These are phyloP conservation scores for Lapara coniferarum DNA, from an alignment of 2,888 invertebrate species.

Conservation along the genomic window DNA sequence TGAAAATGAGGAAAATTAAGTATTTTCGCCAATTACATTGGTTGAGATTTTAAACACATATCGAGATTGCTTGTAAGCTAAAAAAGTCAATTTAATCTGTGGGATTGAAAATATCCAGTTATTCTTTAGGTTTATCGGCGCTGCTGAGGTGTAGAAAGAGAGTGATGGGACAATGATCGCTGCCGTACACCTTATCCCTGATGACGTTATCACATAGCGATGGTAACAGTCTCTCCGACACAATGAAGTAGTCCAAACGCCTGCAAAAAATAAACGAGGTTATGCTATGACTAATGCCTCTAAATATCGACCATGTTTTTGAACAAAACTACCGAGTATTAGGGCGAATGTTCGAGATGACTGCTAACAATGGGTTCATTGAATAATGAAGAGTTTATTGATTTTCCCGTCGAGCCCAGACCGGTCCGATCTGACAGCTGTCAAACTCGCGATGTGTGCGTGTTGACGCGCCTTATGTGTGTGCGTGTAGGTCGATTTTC, in stretches of 20 bases:
- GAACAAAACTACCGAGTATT: not conserved
- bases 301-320: not conserved
- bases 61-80: not conserved
- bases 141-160: slow-evolving; percentile 86
- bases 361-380: too few species aligned
- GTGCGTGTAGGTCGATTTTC: too few species aligned
- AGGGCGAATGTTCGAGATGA: too few species aligned
- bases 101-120: slow-evolving; percentile 29
- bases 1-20: too few species aligned
- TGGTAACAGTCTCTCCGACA: slow-evolving; percentile 90
- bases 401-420: too few species aligned
- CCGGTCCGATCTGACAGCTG: too few species aligned
- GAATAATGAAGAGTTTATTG: too few species aligned
- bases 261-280: slow-evolving; percentile 75
- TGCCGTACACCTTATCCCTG: slow-evolving; percentile 91
- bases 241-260: slow-evolving; percentile 97
- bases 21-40: too few species aligned
- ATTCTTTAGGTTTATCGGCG: slow-evolving; percentile 76
- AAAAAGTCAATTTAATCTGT: not conserved
- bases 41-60: too few species aligned
- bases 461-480: too few species aligned
- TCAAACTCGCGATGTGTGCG: too few species aligned
- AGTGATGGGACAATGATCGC: slow-evolving; percentile 98
- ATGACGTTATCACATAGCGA: slow-evolving; percentile 94
- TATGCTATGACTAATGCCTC: not conserved